These are phyloP conservation scores for Tetraodon nigroviridis DNA, from an alignment of 2,113 vertebrate genomes.

Conservation along the genomic window DNA sequence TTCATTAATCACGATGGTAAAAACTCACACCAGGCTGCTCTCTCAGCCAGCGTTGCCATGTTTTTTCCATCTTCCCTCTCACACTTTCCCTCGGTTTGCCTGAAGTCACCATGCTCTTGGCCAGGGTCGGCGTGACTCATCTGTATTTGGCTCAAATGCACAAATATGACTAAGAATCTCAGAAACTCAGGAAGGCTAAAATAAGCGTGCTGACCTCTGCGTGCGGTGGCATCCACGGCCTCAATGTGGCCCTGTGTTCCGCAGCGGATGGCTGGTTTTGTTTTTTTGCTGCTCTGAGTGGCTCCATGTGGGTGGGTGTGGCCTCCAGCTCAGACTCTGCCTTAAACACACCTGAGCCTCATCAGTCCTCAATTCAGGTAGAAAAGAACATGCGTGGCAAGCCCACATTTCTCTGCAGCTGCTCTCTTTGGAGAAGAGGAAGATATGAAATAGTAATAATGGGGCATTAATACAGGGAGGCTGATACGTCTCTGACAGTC, in stretches of 20 bases:
- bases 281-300: too few relatives aligned
- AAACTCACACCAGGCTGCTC: constrained; percentile 4
- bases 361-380: too few relatives aligned
- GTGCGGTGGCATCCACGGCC: too few relatives aligned
- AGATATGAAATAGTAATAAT: constrained; percentile 46
- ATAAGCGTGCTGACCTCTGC: background rate
- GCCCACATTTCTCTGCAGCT: constrained; percentile 13
- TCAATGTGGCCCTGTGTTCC: too few relatives aligned
- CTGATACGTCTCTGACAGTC: constrained; percentile 23
- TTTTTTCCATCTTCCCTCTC: constrained; percentile 21
- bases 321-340: too few relatives aligned
- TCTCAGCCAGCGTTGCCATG: constrained; percentile 1
- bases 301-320: too few relatives aligned
- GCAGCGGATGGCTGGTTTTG: too few relatives aligned
- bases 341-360: too few relatives aligned
- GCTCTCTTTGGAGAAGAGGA: constrained; percentile 27
- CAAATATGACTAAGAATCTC: background rate
- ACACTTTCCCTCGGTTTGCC: constrained; percentile 22
- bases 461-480: constrained; percentile 38
- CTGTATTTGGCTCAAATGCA: background rate
- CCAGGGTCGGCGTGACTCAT: constrained; percentile 31
- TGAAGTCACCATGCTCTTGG: constrained; percentile 9
- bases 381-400: too few relatives aligned
- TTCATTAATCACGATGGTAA: constrained; percentile 30
- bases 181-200: background rate